Evolutionary conservation across 2,888 invertebrate genomes (phyloP), one percentile per base, ranked within the genome.

Genomic region (Celastrina argiolus): DNA sequence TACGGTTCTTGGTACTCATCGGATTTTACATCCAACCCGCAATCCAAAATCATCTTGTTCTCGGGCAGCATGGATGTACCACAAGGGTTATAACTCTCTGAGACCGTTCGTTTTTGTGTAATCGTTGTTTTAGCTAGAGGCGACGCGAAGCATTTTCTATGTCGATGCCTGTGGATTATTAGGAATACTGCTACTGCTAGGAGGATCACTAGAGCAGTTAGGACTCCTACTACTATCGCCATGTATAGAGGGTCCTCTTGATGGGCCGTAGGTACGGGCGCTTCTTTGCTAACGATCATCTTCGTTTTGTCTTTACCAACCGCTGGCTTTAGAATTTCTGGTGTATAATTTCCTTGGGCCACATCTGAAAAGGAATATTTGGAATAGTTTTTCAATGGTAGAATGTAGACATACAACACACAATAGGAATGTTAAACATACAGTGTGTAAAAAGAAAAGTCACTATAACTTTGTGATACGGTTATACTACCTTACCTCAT

Each of bases 1-100:
- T 95, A 95, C 51, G 96, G 96, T 85, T 96, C 96, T 78, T 95
- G 95, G 83, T 96, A 96, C 80, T 95, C 95, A 77, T 94, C 94
- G 59, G 94, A 92, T 79, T 94, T 93, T 74, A 94, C 91, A 76
- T 93, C 93, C 75, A 92, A 85, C 64, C 92, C 89, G 75, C 92
- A 92, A 72, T 92, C 92, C 79, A 93, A 88, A 56, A 89, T 90
- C 79, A 92, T 85, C 74, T 93, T 92, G 68, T 87, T 88, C 2
- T 92, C 85, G 0, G 92, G 92, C 74, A 92, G 74, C 76, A 93
- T 92, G 0, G 92, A 92, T 1, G 92, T 89, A 63, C 92, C 92
- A 73, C 92, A 92, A 26, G 89, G 84, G 71, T 91, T 87, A 72
- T 92, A 92, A 71, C 92, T 94, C 72, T 94, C 94, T 5, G 75